Percentiles rank a stretch among this genome's conserved stretches.
Evolutionary conservation across 92 coral and sea anemone genomes (phyloP).

Genomic region (Phymanthus crucifer): DNA sequence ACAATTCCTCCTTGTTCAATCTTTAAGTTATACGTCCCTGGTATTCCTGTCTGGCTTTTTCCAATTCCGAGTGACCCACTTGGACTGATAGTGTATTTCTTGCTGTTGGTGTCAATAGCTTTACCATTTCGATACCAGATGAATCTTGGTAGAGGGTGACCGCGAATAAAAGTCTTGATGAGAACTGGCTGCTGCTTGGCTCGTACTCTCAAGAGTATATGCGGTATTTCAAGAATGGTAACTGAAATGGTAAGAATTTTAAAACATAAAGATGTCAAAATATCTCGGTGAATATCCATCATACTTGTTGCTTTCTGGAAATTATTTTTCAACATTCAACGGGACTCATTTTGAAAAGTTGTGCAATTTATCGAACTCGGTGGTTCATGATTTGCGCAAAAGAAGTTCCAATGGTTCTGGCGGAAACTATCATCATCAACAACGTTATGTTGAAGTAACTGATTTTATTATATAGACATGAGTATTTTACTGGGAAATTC

Average conservation of each 20-base stretch:
- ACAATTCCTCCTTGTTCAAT: slow-evolving; percentile 23
- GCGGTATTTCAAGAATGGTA: slow-evolving; percentile 15
- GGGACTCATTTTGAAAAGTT: not conserved
- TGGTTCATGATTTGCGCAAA: too few species aligned
- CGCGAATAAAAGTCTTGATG: slow-evolving; percentile 13
- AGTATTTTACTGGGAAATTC: too few species aligned
- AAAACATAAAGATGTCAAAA: too few species aligned
- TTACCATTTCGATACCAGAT: slow-evolving; percentile 28
- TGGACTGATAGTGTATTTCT: slow-evolving; percentile 15
- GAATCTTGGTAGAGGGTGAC: slow-evolving; percentile 21
- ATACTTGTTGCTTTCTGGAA: too few species aligned
- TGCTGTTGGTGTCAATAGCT: slow-evolving; percentile 3
- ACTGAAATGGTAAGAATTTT: not conserved
- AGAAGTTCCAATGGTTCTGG: too few species aligned
- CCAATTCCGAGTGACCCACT: slow-evolving; percentile 34
- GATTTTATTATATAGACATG: too few species aligned
- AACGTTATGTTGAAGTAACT: too few species aligned
- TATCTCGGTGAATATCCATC: too few species aligned
- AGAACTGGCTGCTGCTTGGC: not conserved
- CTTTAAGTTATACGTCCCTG: slow-evolving; percentile 20
- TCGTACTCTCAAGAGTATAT: not conserved
- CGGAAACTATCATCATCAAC: too few species aligned
- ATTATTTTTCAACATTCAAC: not conserved
- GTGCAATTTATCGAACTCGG: too few species aligned
- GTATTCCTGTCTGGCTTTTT: not conserved